Percentiles rank a stretch among this genome's conserved stretches.
Conservation (phyloP, 2,113 vertebrate genomes). For the Empidonax alnorum region DNA sequence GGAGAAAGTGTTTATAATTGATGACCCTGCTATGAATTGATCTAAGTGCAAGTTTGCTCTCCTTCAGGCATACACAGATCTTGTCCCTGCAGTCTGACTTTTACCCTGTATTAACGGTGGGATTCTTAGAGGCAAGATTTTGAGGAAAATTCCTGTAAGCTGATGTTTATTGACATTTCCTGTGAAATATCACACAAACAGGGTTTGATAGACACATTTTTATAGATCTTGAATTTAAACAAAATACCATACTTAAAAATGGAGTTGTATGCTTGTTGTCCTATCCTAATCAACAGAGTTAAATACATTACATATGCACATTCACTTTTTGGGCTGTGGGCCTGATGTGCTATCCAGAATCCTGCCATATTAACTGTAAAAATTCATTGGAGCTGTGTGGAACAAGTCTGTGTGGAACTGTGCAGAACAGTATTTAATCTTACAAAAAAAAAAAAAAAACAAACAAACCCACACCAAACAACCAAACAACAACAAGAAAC, state of each 20-base stretch:
- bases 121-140: constrained; percentile 2
- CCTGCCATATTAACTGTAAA: neutral
- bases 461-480: neutral
- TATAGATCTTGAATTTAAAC: neutral
- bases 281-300: neutral
- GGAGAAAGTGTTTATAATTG: neutral
- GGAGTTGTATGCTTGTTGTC: neutral
- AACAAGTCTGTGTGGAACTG: neutral
- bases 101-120: neutral
- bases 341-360: neutral
- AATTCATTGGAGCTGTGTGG: neutral
- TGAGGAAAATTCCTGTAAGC: neutral
- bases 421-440: neutral
- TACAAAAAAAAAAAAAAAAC: neutral
- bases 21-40: neutral
- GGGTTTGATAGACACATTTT: neutral
- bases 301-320: neutral
- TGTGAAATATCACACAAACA: neutral
- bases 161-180: constrained; percentile 15
- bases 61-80: neutral
- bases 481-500: neutral
- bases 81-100: neutral
- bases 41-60: neutral
- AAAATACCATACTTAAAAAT: neutral
- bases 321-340: neutral